A percentile compares a stretch with the other conserved stretches of the same genome.
Conservation (phyloP, 2,113 vertebrate species). For the Indicator indicator region DNA sequence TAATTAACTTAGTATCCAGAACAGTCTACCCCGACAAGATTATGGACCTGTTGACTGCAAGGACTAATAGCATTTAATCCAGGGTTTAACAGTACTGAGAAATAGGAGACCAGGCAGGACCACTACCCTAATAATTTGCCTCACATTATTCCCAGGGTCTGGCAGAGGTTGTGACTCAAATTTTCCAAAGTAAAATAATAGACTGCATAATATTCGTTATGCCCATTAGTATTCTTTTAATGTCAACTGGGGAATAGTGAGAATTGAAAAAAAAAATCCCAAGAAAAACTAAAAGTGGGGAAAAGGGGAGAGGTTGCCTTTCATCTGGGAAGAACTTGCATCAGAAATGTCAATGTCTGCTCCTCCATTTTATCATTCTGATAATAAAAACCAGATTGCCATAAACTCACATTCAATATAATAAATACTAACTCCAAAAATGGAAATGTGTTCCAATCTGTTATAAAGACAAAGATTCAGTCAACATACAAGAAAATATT, state of each 20-base stretch:
- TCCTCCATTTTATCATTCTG: background rate
- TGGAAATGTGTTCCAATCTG: background rate
- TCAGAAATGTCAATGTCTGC: background rate
- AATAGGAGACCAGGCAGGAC: slow-evolving; percentile 3
- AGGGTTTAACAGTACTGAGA: slow-evolving; percentile 43
- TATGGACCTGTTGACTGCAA: slow-evolving; percentile 48
- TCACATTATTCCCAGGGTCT: background rate
- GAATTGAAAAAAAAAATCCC: background rate
- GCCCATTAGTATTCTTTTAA: background rate
- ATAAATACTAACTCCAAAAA: background rate
- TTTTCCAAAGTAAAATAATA: background rate
- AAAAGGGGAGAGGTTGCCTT: background rate
- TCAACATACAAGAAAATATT: background rate
- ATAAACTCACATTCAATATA: background rate
- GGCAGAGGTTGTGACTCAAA: background rate
- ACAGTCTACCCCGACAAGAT: slow-evolving; percentile 32
- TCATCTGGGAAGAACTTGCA: background rate
- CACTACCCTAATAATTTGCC: background rate
- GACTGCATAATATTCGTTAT: background rate
- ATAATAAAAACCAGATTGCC: background rate
- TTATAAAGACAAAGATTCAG: background rate
- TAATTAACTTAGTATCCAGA: slow-evolving; percentile 61
- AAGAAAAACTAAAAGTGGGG: background rate
- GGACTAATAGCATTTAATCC: slow-evolving; percentile 55
- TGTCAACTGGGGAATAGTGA: background rate